These are phyloP conservation scores for Tineola bisselliella DNA, from an alignment of 2,888 invertebrate genomes.

Conservation along the genomic window DNA sequence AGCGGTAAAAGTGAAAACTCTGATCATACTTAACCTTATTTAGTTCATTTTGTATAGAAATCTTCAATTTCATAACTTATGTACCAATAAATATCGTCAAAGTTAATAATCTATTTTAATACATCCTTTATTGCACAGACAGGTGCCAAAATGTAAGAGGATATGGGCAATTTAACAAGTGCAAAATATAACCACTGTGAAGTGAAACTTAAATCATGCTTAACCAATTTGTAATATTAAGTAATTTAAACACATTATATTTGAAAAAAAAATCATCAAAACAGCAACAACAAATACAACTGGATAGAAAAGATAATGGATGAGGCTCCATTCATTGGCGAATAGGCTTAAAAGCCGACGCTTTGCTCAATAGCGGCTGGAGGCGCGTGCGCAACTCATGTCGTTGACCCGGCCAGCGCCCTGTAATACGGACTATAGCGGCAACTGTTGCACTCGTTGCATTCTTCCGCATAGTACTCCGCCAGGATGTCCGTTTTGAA, in stretches of 20 bases:
- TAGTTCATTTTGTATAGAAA: too few species aligned
- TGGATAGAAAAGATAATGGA: not conserved
- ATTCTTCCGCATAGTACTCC: slow-evolving; percentile 11
- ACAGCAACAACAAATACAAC: too few species aligned
- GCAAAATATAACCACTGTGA: not conserved
- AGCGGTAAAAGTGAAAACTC: too few species aligned
- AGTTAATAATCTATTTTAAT: not conserved
- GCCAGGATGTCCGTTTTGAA: slow-evolving; percentile 3
- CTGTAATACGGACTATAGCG: not conserved
- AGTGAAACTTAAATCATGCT: not conserved
- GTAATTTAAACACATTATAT: too few species aligned
- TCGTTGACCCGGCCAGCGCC: slow-evolving; percentile 5
- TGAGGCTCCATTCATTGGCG: not conserved
- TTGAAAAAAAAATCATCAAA: too few species aligned
- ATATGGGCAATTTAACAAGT: not conserved
- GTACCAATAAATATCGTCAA: too few species aligned
- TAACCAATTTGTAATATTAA: not conserved
- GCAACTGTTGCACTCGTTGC: not conserved
- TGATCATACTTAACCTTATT: too few species aligned
- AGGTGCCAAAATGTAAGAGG: not conserved
- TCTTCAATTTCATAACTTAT: too few species aligned
- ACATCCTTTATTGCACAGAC: not conserved
- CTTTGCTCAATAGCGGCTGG: not conserved
- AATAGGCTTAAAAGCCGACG: not conserved
- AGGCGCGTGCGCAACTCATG: slow-evolving; percentile 10